Conservation (phyloP, 92 coral and sea anemone genomes). For the Galaxea fascicularis region DNA sequence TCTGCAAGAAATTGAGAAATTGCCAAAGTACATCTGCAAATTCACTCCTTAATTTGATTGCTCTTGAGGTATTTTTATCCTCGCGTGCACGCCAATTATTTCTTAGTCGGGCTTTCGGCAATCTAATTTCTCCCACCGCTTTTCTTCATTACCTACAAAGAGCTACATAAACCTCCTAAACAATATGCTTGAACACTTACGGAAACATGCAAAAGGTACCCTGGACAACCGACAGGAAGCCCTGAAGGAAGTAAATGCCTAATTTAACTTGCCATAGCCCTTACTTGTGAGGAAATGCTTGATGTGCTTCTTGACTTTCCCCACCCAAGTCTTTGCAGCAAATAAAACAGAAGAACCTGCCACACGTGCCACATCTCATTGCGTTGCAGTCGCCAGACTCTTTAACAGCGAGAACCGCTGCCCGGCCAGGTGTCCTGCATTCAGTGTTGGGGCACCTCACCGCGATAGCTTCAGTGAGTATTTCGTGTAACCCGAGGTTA, state of each 20-base stretch:
- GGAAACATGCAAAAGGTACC: too few species aligned
- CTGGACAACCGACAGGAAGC: too few species aligned
- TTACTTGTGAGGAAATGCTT: conserved; percentile 67
- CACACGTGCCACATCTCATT: conserved; percentile 50
- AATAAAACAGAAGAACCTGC: conserved; percentile 58
- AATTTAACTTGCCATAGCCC: background rate
- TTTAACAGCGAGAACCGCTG: conserved; percentile 45
- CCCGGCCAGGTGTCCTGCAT: conserved; percentile 19
- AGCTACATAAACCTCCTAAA: too few species aligned
- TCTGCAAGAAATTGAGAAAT: background rate
- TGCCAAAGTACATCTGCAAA: background rate
- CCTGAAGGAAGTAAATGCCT: too few species aligned
- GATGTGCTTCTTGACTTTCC: conserved; percentile 47
- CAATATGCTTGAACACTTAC: too few species aligned
- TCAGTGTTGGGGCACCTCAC: conserved; percentile 25
- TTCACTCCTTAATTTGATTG: background rate
- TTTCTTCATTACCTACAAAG: too few species aligned
- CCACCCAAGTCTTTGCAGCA: conserved; percentile 60
- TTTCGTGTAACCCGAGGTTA: background rate
- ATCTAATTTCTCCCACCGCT: too few species aligned
- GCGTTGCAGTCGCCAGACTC: conserved; percentile 66
- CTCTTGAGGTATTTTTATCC: background rate
- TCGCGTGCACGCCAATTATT: too few species aligned
- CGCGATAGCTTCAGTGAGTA: conserved; percentile 2
- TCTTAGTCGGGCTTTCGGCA: too few species aligned